Percentiles rank a stretch among this genome's conserved stretches.
phyloP scores from a whole-genome alignment of 2,888 invertebrate species.

The Onchidella celtica region DNA sequence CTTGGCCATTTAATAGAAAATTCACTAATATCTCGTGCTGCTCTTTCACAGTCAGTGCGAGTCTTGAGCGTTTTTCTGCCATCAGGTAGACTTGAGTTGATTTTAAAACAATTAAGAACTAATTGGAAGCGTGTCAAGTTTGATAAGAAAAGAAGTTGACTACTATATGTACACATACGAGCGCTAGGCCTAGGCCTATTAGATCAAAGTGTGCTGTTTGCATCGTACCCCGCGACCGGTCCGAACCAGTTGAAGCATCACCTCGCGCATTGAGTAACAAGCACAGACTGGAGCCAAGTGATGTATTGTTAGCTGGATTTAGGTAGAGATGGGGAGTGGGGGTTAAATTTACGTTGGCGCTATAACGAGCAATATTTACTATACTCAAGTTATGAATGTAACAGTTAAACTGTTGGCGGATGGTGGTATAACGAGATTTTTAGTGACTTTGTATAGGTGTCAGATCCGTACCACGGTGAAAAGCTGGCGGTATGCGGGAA shows the following conservation, averaged over 20 bases:
- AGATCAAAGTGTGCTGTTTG: neutral
- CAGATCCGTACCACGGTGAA: too few relatives aligned
- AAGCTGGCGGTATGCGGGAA: too few relatives aligned
- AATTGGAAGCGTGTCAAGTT: neutral
- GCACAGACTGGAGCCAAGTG: too few relatives aligned
- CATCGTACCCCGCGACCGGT: neutral
- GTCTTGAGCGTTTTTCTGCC: neutral
- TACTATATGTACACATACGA: neutral
- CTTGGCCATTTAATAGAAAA: constrained; percentile 16
- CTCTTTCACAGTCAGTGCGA: neutral
- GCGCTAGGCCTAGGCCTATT: neutral
- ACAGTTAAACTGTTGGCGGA: too few relatives aligned
- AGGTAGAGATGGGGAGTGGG: too few relatives aligned
- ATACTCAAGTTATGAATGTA: too few relatives aligned
- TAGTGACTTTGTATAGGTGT: too few relatives aligned
- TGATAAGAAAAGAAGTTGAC: neutral
- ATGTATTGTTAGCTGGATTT: too few relatives aligned
- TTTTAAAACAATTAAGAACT: neutral
- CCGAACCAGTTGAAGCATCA: neutral
- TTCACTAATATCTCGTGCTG: neutral
- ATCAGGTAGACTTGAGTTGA: neutral
- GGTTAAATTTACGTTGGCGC: too few relatives aligned
- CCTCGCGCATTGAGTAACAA: too few relatives aligned
- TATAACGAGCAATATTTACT: too few relatives aligned
- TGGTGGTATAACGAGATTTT: too few relatives aligned